These are phyloP conservation scores for Drosophila borborema DNA, from an alignment of 2,888 invertebrate species.

Conservation along the genomic window DNA sequence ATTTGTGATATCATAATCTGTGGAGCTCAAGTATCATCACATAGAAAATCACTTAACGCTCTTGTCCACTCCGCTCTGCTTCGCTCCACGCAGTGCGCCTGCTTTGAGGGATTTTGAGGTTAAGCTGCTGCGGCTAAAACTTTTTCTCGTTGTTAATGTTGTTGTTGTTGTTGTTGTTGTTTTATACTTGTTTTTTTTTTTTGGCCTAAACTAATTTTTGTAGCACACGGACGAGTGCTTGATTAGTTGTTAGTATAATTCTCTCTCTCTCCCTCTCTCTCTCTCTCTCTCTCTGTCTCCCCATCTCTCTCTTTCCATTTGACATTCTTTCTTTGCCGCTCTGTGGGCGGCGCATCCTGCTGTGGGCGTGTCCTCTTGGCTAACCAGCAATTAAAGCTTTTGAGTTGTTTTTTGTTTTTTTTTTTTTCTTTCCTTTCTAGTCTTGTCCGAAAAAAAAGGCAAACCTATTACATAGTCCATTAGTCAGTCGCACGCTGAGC, in stretches of 20 bases:
- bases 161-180: not conserved
- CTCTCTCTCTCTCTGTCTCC: no score
- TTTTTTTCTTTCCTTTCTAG: conserved; percentile 28
- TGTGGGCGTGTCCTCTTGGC: conserved; percentile 10
- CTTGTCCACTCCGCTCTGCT: conserved; percentile 22
- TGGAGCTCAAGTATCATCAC: conserved; percentile 80
- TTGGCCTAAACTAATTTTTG: conserved; percentile 78
- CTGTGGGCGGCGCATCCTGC: not conserved
- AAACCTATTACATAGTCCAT: conserved; percentile 76
- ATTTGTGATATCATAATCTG: conserved; percentile 78
- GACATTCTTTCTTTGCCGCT: not conserved
- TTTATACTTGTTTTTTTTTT: conserved; percentile 2
- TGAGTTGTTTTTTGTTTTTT: conserved; percentile 14
- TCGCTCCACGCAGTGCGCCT: not conserved
- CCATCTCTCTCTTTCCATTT: not conserved
- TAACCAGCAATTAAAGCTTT: conserved; percentile 61
- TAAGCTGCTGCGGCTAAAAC: conserved; percentile 79
- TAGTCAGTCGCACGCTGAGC: conserved; percentile 52
- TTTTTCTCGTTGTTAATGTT: conserved; percentile 32
- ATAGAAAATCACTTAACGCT: conserved; percentile 81
- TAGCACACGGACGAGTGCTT: conserved; percentile 62
- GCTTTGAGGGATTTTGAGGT: conserved; percentile 72
- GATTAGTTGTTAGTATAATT: conserved; percentile 65
- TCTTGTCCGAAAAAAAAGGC: conserved; percentile 26
- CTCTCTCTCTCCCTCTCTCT: not conserved